These are phyloP conservation scores for Hippocampus abdominalis DNA, from an alignment of 2,113 vertebrate species.

Conservation along the genomic window DNA sequence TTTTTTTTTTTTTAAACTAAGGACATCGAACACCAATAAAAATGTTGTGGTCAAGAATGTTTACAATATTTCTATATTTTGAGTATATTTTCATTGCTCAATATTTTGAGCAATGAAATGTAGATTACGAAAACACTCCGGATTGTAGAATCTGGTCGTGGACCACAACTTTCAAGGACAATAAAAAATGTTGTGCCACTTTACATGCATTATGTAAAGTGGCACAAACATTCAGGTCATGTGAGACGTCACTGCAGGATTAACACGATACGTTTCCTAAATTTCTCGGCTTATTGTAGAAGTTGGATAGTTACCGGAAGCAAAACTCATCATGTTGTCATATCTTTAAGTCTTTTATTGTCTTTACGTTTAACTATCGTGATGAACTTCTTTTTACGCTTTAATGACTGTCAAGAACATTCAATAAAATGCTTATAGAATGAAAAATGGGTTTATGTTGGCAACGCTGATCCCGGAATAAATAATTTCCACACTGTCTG, in stretches of 20 bases:
- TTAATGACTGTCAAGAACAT: too few species aligned
- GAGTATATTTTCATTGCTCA: too few species aligned
- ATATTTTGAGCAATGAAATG: not conserved
- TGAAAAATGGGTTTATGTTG: too few species aligned
- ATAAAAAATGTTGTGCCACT: too few species aligned
- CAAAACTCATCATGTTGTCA: not conserved
- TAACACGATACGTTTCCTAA: not conserved
- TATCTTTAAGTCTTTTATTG: not conserved
- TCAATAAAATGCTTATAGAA: too few species aligned
- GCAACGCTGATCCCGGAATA: too few species aligned
- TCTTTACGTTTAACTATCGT: too few species aligned
- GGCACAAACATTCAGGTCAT: not conserved
- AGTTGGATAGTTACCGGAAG: not conserved
- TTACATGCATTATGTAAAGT: too few species aligned
- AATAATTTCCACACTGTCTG: too few species aligned
- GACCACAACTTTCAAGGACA: not conserved
- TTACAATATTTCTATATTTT: not conserved
- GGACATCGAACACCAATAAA: slow-evolving; percentile 42
- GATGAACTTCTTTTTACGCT: too few species aligned
- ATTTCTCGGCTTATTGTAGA: not conserved
- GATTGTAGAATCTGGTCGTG: not conserved
- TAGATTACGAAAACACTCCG: too few species aligned
- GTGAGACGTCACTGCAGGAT: not conserved
- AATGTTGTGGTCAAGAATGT: not conserved
- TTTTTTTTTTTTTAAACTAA: not conserved